Conservation (phyloP, 1,140 invertebrate genomes). For the Nephotettix cincticeps region DNA sequence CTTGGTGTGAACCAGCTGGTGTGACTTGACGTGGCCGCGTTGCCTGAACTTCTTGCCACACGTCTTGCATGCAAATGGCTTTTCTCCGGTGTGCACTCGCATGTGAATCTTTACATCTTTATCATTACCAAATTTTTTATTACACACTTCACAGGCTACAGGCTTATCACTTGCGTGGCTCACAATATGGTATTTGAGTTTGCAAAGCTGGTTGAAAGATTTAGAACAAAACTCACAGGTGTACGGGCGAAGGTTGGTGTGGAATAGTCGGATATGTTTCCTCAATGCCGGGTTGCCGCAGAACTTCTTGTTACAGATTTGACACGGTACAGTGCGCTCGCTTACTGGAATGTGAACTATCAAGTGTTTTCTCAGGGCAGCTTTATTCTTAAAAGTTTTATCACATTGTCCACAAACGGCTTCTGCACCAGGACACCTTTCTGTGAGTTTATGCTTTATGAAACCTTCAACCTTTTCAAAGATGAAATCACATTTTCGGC, state of each 20-base stretch:
- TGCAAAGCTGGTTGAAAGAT: conserved; percentile 55
- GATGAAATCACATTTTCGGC: background rate
- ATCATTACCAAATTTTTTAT: conserved; percentile 57
- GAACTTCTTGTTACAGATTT: conserved; percentile 79
- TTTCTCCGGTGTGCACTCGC: conserved; percentile 54
- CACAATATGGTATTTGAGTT: conserved; percentile 40
- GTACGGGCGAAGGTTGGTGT: conserved; percentile 15
- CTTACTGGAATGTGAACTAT: conserved; percentile 8
- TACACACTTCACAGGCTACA: conserved; percentile 45
- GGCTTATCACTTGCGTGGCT: conserved; percentile 17
- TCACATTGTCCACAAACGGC: conserved; percentile 47
- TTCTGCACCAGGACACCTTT: background rate
- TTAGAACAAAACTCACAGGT: conserved; percentile 50
- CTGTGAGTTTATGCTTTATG: background rate
- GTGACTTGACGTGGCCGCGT: background rate
- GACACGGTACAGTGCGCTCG: conserved; percentile 71
- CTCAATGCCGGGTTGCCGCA: conserved; percentile 76
- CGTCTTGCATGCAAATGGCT: conserved; percentile 54
- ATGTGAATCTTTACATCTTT: conserved; percentile 53
- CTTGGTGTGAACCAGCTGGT: conserved; percentile 48
- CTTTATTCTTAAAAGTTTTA: conserved; percentile 42
- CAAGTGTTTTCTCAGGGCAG: conserved; percentile 16
- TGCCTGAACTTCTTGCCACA: conserved; percentile 48
- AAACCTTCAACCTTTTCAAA: background rate
- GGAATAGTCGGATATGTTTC: conserved; percentile 54